Conservation (phyloP, 2,888 invertebrate genomes). For the Luperina testacea region DNA sequence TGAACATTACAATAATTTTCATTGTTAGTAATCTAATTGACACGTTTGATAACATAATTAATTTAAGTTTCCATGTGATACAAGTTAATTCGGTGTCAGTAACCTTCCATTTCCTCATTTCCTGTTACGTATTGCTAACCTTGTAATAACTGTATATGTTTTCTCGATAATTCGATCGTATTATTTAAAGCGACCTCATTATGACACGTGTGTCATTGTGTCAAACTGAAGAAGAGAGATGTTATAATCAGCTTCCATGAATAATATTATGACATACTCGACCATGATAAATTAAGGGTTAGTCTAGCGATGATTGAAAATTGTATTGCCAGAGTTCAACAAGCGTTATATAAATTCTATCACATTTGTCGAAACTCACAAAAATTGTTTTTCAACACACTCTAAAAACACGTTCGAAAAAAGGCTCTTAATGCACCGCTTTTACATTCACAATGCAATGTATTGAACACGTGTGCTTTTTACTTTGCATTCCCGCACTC, state of each 20-base stretch:
- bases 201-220: background rate
- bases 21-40: slow-evolving; percentile 45
- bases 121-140: background rate
- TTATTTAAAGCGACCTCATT: background rate
- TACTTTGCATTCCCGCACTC: background rate
- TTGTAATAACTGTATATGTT: background rate
- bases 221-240: background rate
- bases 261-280: slow-evolving; percentile 1
- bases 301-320: background rate
- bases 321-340: background rate
- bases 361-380: background rate
- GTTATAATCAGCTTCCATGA: background rate
- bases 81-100: slow-evolving; percentile 52
- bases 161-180: background rate
- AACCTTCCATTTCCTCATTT: slow-evolving; percentile 15
- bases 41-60: slow-evolving; percentile 60
- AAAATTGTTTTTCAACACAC: background rate
- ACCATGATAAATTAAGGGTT: slow-evolving; percentile 2
- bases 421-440: background rate
- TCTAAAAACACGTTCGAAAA: background rate
- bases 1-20: slow-evolving; percentile 58
- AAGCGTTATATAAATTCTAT: background rate
- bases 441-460: background rate
- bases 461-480: background rate
- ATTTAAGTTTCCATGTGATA: slow-evolving; percentile 39